These are phyloP conservation scores for Rotaria sp. DNA, from an alignment of 2,888 invertebrate species.

Conservation along the genomic window DNA sequence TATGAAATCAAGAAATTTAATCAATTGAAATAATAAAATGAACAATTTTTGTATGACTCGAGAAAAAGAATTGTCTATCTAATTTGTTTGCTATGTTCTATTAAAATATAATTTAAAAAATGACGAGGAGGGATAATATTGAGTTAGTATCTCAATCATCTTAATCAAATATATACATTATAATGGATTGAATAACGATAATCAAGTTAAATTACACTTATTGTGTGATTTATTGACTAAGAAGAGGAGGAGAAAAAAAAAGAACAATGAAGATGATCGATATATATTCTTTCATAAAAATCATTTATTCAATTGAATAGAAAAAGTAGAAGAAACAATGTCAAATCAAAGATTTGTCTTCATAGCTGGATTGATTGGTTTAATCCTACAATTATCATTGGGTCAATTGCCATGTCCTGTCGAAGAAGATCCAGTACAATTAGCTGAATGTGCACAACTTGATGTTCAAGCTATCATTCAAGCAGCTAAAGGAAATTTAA, in stretches of 20 bases:
- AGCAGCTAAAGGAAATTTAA: conserved; percentile 38
- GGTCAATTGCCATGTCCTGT: conserved; percentile 32
- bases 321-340: neutral
- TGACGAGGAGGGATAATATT: neutral
- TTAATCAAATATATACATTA: neutral
- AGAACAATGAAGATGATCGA: neutral
- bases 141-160: neutral
- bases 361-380: neutral
- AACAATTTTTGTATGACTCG: neutral
- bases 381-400: neutral
- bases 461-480: conserved; percentile 39
- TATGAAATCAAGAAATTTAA: too few relatives aligned
- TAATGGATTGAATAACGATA: neutral
- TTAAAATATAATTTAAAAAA: neutral
- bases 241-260: neutral
- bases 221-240: neutral
- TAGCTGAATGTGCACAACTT: conserved; percentile 39
- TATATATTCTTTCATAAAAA: neutral
- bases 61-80: neutral
- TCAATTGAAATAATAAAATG: too few relatives aligned
- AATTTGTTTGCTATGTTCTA: neutral
- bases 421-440: conserved; percentile 39
- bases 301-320: neutral
- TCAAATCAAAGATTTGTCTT: neutral
- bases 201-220: neutral